A percentile compares a stretch with the other conserved stretches of the same genome.
These are phyloP conservation scores for Promerops cafer DNA, from an alignment of 2,113 vertebrate species.

Conservation along the genomic window DNA sequence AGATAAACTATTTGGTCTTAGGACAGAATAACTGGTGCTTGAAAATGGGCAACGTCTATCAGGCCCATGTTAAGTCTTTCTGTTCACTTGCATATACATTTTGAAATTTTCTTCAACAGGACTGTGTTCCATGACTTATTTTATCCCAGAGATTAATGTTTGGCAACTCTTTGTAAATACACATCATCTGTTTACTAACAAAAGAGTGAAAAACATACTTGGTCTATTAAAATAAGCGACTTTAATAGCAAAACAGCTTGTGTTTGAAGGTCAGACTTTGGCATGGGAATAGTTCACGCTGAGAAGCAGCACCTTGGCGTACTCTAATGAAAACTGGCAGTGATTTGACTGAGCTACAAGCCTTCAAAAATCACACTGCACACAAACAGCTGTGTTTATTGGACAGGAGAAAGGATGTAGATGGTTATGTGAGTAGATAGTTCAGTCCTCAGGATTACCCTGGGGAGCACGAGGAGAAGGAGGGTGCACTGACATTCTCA, in stretches of 20 bases:
- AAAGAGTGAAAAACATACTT: not conserved
- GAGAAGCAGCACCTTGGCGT: not conserved
- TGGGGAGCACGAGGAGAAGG: accelerated
- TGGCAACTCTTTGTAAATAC: not conserved
- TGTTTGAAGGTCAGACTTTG: constrained; percentile 37
- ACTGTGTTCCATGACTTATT: not conserved
- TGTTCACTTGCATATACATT: not conserved
- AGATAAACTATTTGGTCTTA: not conserved
- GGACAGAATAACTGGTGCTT: not conserved
- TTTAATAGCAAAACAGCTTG: constrained; percentile 32
- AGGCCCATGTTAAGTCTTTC: not conserved
- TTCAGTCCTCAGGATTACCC: not conserved
- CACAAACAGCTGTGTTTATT: not conserved
- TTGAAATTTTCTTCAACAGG: not conserved
- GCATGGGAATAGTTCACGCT: not conserved
- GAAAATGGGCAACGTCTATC: not conserved
- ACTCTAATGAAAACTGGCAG: constrained; percentile 4
- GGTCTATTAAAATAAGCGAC: not conserved
- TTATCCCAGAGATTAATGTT: not conserved
- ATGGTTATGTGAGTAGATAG: not conserved
- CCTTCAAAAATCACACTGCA: not conserved
- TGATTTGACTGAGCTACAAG: not conserved
- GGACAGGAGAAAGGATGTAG: not conserved
- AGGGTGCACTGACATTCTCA: accelerated
- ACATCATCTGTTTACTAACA: not conserved